phyloP scores from a whole-genome alignment of 2,888 invertebrate species.

The Dastarcus helophoroides region DNA sequence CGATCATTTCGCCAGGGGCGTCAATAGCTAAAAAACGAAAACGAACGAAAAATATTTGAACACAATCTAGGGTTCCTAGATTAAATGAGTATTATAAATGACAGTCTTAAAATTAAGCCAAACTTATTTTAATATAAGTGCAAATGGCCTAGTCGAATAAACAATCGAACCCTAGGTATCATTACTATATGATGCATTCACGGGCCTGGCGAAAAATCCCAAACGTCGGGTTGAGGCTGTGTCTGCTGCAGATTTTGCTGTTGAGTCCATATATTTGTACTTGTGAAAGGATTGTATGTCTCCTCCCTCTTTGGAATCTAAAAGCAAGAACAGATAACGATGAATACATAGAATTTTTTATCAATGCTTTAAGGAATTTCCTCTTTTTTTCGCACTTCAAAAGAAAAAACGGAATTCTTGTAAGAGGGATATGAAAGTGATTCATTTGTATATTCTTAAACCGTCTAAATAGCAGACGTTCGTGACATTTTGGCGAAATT shows the following conservation, averaged over 20 bases:
- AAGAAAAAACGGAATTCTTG: no score
- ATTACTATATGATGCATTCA: constrained; percentile 2
- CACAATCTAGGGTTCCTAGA: constrained; percentile 20
- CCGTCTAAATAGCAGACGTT: no score
- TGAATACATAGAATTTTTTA: no score
- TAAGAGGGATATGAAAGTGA: no score
- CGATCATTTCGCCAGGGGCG: no score
- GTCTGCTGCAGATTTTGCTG: constrained; percentile 19
- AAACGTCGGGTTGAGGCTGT: constrained; percentile 7
- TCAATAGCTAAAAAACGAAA: no score
- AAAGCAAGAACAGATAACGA: not conserved
- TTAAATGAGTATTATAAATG: constrained; percentile 26
- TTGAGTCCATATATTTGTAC: constrained; percentile 35
- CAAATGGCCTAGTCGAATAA: constrained; percentile 17
- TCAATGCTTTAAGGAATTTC: not conserved
- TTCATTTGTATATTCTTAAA: no score
- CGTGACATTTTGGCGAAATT: no score
- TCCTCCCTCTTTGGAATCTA: constrained; percentile 14
- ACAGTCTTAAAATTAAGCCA: constrained; percentile 24
- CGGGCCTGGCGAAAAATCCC: constrained; percentile 9
- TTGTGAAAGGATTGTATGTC: constrained; percentile 34
- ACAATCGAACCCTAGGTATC: constrained; percentile 3
- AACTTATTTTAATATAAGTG: constrained; percentile 20
- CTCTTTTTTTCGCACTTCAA: no score
- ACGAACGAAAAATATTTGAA: no score